These are phyloP conservation scores for Odontamblyopus rebecca DNA, from an alignment of 2,797 vertebrate genomes.

Conservation along the genomic window DNA sequence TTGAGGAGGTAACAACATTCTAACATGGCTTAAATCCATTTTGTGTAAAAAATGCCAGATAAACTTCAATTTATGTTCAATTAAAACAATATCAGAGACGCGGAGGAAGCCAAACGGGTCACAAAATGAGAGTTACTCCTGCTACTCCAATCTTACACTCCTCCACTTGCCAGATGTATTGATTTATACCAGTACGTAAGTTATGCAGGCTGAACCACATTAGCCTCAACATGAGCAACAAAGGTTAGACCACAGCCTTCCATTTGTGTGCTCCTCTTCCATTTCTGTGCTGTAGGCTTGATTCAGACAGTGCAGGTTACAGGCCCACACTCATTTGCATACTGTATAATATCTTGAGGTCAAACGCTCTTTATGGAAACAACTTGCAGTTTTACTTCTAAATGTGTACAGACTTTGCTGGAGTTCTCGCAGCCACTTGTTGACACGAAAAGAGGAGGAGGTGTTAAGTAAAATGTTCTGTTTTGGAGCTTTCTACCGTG, in stretches of 20 bases:
- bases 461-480: too few relatives aligned
- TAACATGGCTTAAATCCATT: too few relatives aligned
- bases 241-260: not conserved
- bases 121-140: not conserved
- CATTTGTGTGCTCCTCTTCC: not conserved
- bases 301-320: not conserved
- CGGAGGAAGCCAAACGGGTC: not conserved
- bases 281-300: not conserved
- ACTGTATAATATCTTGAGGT: conserved; percentile 2
- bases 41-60: not conserved
- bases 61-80: not conserved
- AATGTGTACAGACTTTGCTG: not conserved
- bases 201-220: not conserved
- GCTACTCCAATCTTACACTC: not conserved
- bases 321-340: not conserved
- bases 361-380: not conserved
- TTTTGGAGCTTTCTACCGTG: too few relatives aligned
- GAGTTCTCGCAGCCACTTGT: not conserved
- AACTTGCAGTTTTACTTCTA: not conserved
- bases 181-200: not conserved
- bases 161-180: not conserved
- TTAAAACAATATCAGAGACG: not conserved
- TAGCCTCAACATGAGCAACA: not conserved
- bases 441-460: too few relatives aligned
- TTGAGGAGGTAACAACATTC: too few relatives aligned